These are phyloP conservation scores for Todiramphus chloris DNA, from an alignment of 2,113 vertebrate genomes.

Conservation along the genomic window DNA sequence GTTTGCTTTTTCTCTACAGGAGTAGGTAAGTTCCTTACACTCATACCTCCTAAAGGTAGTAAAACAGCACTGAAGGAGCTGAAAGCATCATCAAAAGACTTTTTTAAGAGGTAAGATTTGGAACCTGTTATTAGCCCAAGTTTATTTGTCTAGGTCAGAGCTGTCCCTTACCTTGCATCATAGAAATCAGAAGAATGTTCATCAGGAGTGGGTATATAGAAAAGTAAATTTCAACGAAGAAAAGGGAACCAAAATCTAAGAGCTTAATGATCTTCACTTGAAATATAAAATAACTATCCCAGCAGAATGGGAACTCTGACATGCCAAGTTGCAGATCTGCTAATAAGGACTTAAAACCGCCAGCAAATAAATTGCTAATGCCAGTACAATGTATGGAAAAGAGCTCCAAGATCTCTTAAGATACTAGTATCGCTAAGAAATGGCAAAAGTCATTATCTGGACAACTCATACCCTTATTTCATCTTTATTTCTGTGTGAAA, in stretches of 20 bases:
- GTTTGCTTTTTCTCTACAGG: not conserved
- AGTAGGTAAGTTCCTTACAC: not conserved
- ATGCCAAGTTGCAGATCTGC: not conserved
- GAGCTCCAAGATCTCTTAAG: not conserved
- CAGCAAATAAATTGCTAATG: not conserved
- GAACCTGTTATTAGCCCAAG: not conserved
- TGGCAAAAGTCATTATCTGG: not conserved
- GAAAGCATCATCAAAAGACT: not conserved
- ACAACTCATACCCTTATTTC: not conserved
- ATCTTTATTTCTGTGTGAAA: not conserved
- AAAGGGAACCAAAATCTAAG: not conserved
- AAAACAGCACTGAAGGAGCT: not conserved
- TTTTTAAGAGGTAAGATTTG: not conserved
- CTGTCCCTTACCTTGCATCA: accelerated
- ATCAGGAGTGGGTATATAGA: not conserved
- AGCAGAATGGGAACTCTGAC: not conserved
- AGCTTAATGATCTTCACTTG: not conserved
- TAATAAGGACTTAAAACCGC: not conserved
- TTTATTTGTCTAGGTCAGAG: not conserved
- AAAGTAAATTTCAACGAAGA: not conserved
- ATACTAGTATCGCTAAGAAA: accelerated
- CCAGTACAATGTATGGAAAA: not conserved
- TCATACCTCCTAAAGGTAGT: not conserved
- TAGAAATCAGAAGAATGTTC: not conserved
- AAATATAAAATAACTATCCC: not conserved